Conservation (phyloP, 2,797 vertebrate genomes). For the Spinus pinus region DNA sequence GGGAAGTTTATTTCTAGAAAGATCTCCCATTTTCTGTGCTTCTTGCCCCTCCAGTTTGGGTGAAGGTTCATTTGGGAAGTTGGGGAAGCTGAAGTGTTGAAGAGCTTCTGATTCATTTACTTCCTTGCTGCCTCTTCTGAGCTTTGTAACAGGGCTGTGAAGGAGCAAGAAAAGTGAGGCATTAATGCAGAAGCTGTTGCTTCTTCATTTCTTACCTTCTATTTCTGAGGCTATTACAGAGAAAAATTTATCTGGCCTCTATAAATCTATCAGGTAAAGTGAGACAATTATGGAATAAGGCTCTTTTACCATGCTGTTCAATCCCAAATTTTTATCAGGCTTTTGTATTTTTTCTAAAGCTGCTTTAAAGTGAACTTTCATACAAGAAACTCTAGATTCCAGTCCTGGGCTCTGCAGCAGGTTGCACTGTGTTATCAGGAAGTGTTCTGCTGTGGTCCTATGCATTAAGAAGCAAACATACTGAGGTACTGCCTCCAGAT, state of each 20-base stretch:
- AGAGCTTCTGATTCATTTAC: neutral
- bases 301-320: neutral
- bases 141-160: neutral
- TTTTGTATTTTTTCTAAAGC: neutral
- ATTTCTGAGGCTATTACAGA: neutral
- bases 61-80: neutral
- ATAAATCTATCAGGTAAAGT: neutral
- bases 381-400: neutral
- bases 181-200: neutral
- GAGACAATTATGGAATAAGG: neutral
- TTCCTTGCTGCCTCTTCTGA: neutral
- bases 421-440: neutral
- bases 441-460: neutral
- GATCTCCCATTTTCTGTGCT: accelerated
- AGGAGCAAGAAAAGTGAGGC: neutral
- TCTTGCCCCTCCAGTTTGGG: accelerated
- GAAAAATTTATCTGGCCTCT: neutral
- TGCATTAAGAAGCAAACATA: neutral
- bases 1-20: neutral
- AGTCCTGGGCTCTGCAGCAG: neutral
- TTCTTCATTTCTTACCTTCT: neutral
- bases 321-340: neutral
- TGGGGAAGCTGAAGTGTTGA: neutral
- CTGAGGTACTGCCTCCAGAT: accelerated
- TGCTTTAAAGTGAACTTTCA: neutral